Conservation (phyloP, 2,113 vertebrate species). For the Aldabrachelys gigantea region DNA sequence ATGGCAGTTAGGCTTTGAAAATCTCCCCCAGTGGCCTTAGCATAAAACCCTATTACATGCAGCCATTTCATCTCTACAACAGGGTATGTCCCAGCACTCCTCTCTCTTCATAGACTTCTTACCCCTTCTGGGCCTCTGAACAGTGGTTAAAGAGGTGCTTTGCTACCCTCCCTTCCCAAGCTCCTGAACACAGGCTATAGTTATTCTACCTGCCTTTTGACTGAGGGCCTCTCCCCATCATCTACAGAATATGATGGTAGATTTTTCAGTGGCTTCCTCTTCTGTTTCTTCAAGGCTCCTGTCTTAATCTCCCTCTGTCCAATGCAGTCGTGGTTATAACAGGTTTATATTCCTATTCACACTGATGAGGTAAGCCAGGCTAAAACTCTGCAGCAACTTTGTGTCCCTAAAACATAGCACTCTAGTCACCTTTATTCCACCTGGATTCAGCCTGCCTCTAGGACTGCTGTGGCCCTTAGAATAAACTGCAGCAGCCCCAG, state of each 20-base stretch:
- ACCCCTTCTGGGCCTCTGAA: not conserved
- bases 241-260: accelerated
- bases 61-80: not conserved
- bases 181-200: not conserved
- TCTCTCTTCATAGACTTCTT: not conserved
- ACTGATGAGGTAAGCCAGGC: accelerated
- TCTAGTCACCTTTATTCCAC: not conserved
- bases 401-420: not conserved
- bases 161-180: not conserved
- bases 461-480: not conserved
- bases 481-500: not conserved
- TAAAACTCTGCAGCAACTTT: not conserved
- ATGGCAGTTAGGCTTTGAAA: not conserved
- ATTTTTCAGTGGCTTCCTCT: not conserved
- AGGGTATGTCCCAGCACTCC: not conserved
- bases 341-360: not conserved
- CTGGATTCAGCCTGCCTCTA: not conserved
- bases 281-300: accelerated
- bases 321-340: accelerated
- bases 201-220: not conserved
- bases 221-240: not conserved
- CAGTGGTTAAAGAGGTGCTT: not conserved
- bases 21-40: not conserved
- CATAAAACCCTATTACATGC: not conserved
- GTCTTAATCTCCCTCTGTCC: not conserved